phyloP scores from a whole-genome alignment of 2,888 invertebrate species.

The Petrophora chlorosata region DNA sequence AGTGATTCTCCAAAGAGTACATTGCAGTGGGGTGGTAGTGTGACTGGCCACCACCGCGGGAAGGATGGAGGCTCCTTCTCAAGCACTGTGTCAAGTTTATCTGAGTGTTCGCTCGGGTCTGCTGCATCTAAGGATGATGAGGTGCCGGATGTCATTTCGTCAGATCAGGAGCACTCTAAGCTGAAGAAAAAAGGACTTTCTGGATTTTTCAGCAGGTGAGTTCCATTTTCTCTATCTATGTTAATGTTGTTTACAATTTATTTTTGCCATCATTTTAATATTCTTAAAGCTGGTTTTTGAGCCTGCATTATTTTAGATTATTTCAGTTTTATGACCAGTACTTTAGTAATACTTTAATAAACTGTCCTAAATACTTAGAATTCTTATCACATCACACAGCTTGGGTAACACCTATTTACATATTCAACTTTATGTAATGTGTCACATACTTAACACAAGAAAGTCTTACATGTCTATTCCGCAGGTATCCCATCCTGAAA shows the following conservation, averaged over 20 bases:
- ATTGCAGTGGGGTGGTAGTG: constrained; percentile 75
- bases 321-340: background rate
- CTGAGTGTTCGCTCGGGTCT: constrained; percentile 88
- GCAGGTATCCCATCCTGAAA: too few relatives aligned
- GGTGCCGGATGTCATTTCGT: constrained; percentile 48
- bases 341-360: background rate
- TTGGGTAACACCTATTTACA: constrained; percentile 5
- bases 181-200: constrained; percentile 85
- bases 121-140: constrained; percentile 81
- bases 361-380: background rate
- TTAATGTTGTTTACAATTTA: too few relatives aligned
- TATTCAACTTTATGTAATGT: constrained; percentile 23
- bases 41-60: constrained; percentile 78
- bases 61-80: constrained; percentile 86
- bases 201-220: constrained; percentile 86
- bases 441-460: constrained; percentile 34
- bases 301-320: too few relatives aligned
- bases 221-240: background rate
- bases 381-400: background rate
- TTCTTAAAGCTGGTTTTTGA: too few relatives aligned
- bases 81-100: constrained; percentile 88
- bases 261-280: too few relatives aligned
- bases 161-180: constrained; percentile 68
- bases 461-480: constrained; percentile 19
- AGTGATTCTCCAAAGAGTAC: constrained; percentile 81